Evolutionary conservation across 1,140 invertebrate genomes (phyloP).

Genomic region (Drosophila oshimai): DNA sequence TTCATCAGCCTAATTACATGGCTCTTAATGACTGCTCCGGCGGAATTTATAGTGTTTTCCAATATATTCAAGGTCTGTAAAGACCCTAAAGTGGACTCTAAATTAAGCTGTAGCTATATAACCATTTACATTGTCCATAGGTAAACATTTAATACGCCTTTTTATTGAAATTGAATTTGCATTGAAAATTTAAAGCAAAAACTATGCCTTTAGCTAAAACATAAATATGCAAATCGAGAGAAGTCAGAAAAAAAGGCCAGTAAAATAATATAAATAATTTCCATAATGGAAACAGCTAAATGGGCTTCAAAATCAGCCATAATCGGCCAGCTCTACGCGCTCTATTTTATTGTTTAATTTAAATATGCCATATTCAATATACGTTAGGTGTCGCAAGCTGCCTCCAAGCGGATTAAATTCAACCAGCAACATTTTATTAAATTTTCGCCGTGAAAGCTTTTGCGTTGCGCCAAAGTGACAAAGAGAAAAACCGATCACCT

Average conservation of each 20-base stretch:
- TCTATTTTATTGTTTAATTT: slow-evolving; percentile 32
- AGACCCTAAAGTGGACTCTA: background rate
- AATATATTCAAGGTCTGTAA: background rate
- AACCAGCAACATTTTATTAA: slow-evolving; percentile 42
- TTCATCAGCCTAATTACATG: slow-evolving; percentile 23
- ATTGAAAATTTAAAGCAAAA: slow-evolving; percentile 1
- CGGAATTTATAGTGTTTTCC: slow-evolving; percentile 3
- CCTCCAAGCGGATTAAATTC: slow-evolving; percentile 59
- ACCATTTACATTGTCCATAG: background rate
- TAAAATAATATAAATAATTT: slow-evolving; percentile 27
- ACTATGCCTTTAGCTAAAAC: background rate
- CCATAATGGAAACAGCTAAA: slow-evolving; percentile 11
- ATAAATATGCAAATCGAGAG: slow-evolving; percentile 41
- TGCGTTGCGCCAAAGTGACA: slow-evolving; percentile 24
- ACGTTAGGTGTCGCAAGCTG: slow-evolving; percentile 42
- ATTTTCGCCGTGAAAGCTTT: slow-evolving; percentile 24
- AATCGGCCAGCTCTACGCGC: slow-evolving; percentile 18
- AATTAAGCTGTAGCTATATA: slow-evolving; percentile 1
- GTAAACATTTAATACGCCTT: slow-evolving; percentile 44
- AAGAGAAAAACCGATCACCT: slow-evolving; percentile 69
- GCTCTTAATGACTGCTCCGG: slow-evolving; percentile 7
- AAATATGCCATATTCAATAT: slow-evolving; percentile 45
- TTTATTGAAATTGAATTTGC: slow-evolving; percentile 48
- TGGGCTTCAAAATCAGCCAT: slow-evolving; percentile 37
- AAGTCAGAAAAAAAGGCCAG: background rate